Base-by-base conservation (phyloP, 2,888 invertebrate species). In the Dexiosoma caninum region DNA sequence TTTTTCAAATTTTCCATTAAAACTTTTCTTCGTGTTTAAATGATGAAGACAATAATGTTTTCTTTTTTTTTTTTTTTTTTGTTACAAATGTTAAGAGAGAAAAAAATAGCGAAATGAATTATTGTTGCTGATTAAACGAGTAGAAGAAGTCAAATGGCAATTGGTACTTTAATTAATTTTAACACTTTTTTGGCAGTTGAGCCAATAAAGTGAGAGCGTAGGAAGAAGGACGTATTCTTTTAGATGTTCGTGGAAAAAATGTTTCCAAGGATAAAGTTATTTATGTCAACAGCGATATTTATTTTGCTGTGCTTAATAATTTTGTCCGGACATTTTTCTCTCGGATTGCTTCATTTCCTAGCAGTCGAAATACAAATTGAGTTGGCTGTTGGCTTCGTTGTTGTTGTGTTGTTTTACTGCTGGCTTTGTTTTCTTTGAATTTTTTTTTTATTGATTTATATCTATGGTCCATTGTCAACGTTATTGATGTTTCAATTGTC, bases 401-500 rank as follows among this genome's bases (percentile, higher is more conserved):
- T 23, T 40, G 8, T 8, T 21, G 5, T 46, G 4, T 46, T 21
- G 21, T 30, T 12, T 12, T 19, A 5, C 19, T 32, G 16, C 32
- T 55, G 4, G 14, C 21, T 35, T 46, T 46, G 8, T 27, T 59
- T 23, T 23, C 27, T 27, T 12, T 5, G n/a, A 21, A 23, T 40
- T 49, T 10, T 23, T 16, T 27, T 3, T 51, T 23, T 27, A 23
- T 37, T 51, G 21, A 12, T 9, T 40, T 53, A 16, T 60, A 60
- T 40, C 75, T 44, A 44, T 27, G 35, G 37, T 59, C 35, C 16
- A 62, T 40, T 60, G 37, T 60, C 32, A 44, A 35, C n/a, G 6
- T 62, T 76, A 69, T 76, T 69, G 60, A 69, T 76, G 69, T 60
- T 60, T 44, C 76, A 62, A 69, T 69, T 76, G 35, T 46, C 16